phyloP scores from a whole-genome alignment of 2,113 vertebrate species.

The Corythornis cristatus region DNA sequence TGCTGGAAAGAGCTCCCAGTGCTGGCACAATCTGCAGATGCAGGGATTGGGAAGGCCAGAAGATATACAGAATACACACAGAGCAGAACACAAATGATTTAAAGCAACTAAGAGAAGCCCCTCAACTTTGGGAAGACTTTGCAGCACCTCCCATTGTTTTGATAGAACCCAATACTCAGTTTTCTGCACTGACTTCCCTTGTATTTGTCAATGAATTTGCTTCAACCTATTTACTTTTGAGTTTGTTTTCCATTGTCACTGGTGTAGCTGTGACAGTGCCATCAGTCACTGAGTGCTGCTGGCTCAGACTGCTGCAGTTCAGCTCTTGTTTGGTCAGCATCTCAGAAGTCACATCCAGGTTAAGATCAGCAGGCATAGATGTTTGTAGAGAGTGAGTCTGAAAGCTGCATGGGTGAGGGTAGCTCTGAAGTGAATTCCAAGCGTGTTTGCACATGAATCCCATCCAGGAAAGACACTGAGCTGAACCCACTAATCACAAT shows the following conservation, averaged over 20 bases:
- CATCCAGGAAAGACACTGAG: not conserved
- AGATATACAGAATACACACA: not conserved
- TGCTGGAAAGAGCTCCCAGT: not conserved
- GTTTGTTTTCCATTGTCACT: not conserved
- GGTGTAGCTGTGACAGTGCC: not conserved
- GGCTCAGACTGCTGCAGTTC: not conserved
- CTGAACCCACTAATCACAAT: not conserved
- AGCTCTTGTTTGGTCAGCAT: not conserved
- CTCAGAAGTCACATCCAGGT: not conserved
- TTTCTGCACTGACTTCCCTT: not conserved
- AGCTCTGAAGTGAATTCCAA: not conserved
- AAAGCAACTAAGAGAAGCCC: not conserved
- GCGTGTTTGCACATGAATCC: not conserved
- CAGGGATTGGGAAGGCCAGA: not conserved
- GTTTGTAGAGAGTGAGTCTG: not conserved
- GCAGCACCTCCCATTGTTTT: accelerated
- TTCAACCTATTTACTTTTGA: not conserved
- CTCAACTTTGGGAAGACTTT: not conserved
- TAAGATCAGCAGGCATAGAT: not conserved
- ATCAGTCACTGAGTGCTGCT: not conserved
- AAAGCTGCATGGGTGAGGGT: not conserved
- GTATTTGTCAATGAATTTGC: not conserved
- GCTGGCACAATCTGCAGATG: not conserved
- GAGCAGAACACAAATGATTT: not conserved
- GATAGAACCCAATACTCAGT: not conserved